Percentiles rank a stretch among this genome's conserved stretches.
Conservation (phyloP, 2,113 vertebrate genomes). For the Nesogale talazaci region DNA sequence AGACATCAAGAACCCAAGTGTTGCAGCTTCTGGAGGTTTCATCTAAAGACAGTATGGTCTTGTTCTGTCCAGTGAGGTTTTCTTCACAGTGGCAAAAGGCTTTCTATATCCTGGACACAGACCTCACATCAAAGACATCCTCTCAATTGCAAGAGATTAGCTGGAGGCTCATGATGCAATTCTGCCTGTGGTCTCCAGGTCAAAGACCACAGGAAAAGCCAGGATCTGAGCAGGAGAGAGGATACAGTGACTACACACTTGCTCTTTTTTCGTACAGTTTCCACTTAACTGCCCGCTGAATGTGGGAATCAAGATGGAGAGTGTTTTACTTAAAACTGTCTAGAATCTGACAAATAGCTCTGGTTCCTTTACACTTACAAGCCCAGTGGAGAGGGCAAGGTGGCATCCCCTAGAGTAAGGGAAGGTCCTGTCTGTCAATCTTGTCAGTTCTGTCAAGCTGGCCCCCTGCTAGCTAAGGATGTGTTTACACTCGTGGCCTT, state of each 20-base stretch:
- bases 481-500: not conserved
- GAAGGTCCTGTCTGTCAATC: too few species aligned
- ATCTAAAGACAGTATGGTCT: accelerated
- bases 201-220: not conserved
- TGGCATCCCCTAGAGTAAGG: not conserved
- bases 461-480: not conserved
- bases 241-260: not conserved
- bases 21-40: not conserved
- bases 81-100: not conserved
- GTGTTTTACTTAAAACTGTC: too few species aligned
- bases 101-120: not conserved
- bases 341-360: not conserved
- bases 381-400: not conserved
- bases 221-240: not conserved
- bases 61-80: not conserved
- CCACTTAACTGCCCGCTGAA: too few species aligned
- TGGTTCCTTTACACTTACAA: not conserved
- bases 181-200: not conserved
- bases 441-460: too few species aligned
- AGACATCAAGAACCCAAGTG: not conserved
- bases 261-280: not conserved
- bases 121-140: not conserved
- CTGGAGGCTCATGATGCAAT: not conserved
- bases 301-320: not conserved
- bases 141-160: not conserved